Evolutionary conservation across 2,113 vertebrate species (phyloP).

Genomic region (Lepisosteus osseus): DNA sequence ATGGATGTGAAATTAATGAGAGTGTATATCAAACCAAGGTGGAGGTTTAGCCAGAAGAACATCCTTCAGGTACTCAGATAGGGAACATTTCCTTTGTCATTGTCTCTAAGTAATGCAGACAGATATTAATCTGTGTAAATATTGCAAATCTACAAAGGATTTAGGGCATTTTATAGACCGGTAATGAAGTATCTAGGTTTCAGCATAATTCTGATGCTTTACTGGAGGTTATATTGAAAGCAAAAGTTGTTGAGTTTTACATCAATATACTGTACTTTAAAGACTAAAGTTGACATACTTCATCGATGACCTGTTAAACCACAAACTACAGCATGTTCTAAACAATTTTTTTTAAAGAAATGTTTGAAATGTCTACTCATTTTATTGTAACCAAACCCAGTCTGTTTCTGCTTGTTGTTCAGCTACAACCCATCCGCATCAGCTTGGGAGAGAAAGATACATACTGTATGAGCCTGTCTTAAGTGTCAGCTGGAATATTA

Average conservation of each 20-base stretch:
- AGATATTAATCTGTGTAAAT: neutral
- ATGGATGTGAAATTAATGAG: neutral
- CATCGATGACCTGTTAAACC: slow-evolving; percentile 20
- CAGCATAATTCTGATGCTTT: neutral
- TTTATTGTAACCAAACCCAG: no score
- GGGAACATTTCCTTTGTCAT: neutral
- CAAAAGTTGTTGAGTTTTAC: slow-evolving; percentile 1
- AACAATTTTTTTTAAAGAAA: no score
- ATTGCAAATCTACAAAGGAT: neutral
- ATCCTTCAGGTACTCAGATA: neutral
- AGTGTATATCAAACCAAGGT: neutral
- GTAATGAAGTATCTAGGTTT: neutral
- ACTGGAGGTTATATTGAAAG: neutral
- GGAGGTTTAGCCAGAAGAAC: neutral
- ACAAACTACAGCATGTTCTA: slow-evolving; percentile 20
- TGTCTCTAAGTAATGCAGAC: neutral
- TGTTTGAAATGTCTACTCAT: no score
- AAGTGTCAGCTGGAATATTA: no score
- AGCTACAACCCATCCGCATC: no score
- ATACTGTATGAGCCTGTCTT: no score
- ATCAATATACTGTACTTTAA: neutral
- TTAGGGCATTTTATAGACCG: neutral
- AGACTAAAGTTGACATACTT: slow-evolving; percentile 1
- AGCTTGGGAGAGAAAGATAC: no score
- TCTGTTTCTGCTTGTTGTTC: no score